Base-by-base conservation (phyloP, 2,113 vertebrate genomes). In the Phoenicopterus ruber region DNA sequence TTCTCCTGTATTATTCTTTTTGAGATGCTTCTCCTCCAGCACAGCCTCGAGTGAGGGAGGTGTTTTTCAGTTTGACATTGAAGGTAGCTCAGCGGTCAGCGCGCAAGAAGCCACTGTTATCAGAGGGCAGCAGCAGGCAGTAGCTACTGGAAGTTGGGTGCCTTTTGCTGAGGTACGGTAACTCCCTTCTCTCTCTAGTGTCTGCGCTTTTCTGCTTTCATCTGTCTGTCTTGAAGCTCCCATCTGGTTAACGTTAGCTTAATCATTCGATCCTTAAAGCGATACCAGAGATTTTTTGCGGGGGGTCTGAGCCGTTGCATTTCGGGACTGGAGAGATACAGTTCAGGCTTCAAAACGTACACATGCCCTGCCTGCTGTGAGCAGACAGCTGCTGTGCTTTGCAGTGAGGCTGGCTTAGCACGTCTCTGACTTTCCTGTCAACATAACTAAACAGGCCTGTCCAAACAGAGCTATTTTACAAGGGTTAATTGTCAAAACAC, bases 51-150 rank as follows among this genome's bases (percentile, higher is more conserved):
- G 92, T 52, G 97, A 97, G 88, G 86, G 92, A 74, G 80, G 83
- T 22, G 58, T 97, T 78, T 97, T 97, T 86, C 96, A 97, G 80
- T 97, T 97, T 96, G 98, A 98, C 96, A 63, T 93, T 92, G 98
- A 98, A 96, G 98, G 98, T 86, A 98, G 98, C 95, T 97, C 98
- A 77, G 97, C 97, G 50, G 88, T 95, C 79, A 97, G 96, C 96
- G 74, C 32, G 72, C 98, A 96, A 81, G 98, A 98, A 94, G 94
- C 93, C 76, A 88, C 95, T 25, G 96, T 96, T 89, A 92, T 92
- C 83, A 97, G 96, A 97, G 97, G 92, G 93, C 95, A 97, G 84
- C 97, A 97, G 92, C 94, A 97, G 82, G 88, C 94, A 82, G 91
- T 91, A 95, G 90, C 96, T 78, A 76, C 97, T 88, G 94, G 97